Evolutionary conservation across 2,797 vertebrate species (phyloP), one percentile per base, ranked within the genome.

Genomic region (Perodicticus potto): DNA sequence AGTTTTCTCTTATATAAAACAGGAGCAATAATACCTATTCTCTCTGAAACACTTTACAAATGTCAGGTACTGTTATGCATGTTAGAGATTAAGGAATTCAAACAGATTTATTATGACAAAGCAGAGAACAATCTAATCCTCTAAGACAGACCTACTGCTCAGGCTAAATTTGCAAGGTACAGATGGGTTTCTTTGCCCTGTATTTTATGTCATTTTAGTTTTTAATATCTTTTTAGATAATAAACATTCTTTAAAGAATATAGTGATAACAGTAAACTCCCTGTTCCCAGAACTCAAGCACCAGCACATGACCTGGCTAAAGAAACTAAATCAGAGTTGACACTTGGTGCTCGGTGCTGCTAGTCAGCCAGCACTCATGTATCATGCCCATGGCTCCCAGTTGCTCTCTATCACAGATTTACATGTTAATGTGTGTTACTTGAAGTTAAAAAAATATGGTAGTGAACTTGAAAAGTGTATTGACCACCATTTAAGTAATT

Each of bases 21-120:
- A 85, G 43, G 13, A 77, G 3, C 10, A 88, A 19, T 63, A 84
- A 29, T 49, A 63, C 2, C 34, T 84, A 11, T 23, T 83, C 20
- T 94, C 32, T 76, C 40, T 57, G 17, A 96, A 91, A 69, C 32
- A 19, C 70, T 86, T 94, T 88, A 65, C 9, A 92, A 70, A 70
- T 6, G 8, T 59, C 61, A 90, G 63, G 7, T 72, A n/a, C 29
- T 88, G n/a, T 67, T 92, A 37, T 89, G 37, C 37, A 27, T 63
- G 61, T 76, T 59, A 49, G 82, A 80, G 7, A 91, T 84, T 63
- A 83, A 83, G 93, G 37, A 89, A 84, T 55, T 70, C 73, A 85
- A 77, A 84, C 25, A 53, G 23, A 23, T 34, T 92, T 81, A 37
- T 77, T 77, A 74, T 19, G 53, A 57, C 40, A 90, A 87, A 63